Evolutionary conservation across 2,113 vertebrate species (phyloP), one percentile per base, ranked within the genome.

Genomic region (Microtus pennsylvanicus): DNA sequence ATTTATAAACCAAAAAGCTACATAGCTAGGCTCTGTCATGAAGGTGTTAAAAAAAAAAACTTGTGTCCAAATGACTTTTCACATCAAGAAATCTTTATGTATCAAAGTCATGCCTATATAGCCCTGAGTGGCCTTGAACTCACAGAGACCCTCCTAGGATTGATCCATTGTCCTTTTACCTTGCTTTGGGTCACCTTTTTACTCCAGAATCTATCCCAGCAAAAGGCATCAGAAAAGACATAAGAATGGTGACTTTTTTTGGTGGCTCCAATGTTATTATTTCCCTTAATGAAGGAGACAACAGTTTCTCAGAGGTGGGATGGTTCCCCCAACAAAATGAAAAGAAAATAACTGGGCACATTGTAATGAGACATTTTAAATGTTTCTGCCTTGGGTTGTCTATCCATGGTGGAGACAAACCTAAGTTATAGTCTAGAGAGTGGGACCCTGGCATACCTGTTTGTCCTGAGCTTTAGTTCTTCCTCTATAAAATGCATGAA

Each of bases 181-280:
- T 81, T 86, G 13, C 90, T 88, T 93, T 74, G 47, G 61, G 14
- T 88, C 22, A 28, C 45, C 22, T 38, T 89, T 96, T 89, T 76
- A 83, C 33, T 47, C 74, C 1, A 7, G 38, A 92, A 28, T 47
- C 33, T 33, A 63, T 55, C 42, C 16, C 33, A 74, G 21, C 82
- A 74, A 35, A 13, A 7, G 42, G 55, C 10, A 26, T n/a, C 14
- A 9, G 47, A n/a, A 69, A 9, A 72, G 81, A 86, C 28, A 10
- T 22, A n/a, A 85, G n/a, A 85, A 22, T 22, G 65, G 2, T 14
- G 35, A 21, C 13, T 72, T n/a, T 24, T 30, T 92, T 5, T 50
- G 35, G 35, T 91, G 26, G 35, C 30, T 92, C 61, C 74, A 7
- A 8, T 86, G 6, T 17, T 42, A 38, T 50, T 91, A 85, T 82